Base-by-base conservation (phyloP, 2,797 vertebrate genomes). In the Falco cherrug region DNA sequence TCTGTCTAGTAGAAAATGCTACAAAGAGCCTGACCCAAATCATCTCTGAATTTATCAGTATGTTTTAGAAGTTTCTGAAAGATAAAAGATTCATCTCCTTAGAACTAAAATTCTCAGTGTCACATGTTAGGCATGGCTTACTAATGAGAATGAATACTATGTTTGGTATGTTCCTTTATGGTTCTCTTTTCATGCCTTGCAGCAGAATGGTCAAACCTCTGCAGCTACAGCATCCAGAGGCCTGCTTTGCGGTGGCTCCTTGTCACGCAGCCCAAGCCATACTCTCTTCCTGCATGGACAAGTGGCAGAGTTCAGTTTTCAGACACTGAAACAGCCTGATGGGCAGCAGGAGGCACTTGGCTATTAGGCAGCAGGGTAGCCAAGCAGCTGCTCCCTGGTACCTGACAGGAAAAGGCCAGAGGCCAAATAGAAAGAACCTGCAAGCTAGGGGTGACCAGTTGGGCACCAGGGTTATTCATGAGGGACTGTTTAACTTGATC, bases 41-140 rank as follows among this genome's bases (percentile, higher is more conserved):
- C 0, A 74, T 68, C 70, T 89, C 77, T 74, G 64, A 87, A 87
- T 77, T 85, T 78, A 84, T 63, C 69, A 73, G 41, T 37, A 84
- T 11, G 22, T 68, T 94, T 92, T 68, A 65, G 59, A 89, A 89
- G 48, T 81, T 93, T 80, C 75, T 73, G 37, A 80, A 94, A 93
- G 91, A 95, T 68, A 64, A 89, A 95, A 94, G 86, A 85, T 20
- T 17, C 13, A 73, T 51, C 28, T 11, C 9, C 29, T 87, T 51
- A 87, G 54, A 95, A 69, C 25, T 68, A 1, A 64, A 89, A 95
- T 85, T 95, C 64, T 83, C 68, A 33, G 39, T 48, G 84, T 67
- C 89, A 91, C 43, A 65, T 59, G 56, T 59, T 77, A n/a, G 22
- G 47, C 26, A 5, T 45, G 70, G 63, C 85, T 82, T 80, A 76